phyloP scores from a whole-genome alignment of 2,797 vertebrate species.

The Dallia pectoralis region DNA sequence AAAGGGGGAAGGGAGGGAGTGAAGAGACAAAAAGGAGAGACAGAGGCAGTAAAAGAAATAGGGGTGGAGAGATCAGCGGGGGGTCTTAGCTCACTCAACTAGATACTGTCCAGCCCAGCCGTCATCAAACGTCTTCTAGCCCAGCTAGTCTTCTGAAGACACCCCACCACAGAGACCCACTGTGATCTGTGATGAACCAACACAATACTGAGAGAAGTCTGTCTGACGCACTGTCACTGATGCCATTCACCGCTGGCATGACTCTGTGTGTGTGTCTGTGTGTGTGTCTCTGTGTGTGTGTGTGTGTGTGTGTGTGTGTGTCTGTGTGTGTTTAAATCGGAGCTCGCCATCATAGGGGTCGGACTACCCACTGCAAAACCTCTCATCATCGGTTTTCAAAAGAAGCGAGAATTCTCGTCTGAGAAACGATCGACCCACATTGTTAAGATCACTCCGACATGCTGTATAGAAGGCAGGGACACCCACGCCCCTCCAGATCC shows the following conservation, averaged over 20 bases:
- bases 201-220: constrained; percentile 42
- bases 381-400: constrained; percentile 10
- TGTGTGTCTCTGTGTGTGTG: neutral
- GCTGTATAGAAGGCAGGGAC: constrained; percentile 11
- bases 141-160: constrained; percentile 37
- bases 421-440: constrained; percentile 22
- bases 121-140: constrained; percentile 14
- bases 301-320: neutral
- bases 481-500: neutral
- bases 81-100: neutral
- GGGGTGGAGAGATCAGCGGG: neutral
- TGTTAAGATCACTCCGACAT: constrained; percentile 53
- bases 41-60: neutral
- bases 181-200: constrained; percentile 51
- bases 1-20: neutral
- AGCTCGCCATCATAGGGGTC: neutral
- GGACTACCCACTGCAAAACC: neutral
- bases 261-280: neutral
- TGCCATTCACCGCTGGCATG: neutral
- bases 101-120: neutral
- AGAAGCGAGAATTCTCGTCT: neutral
- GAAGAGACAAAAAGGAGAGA: constrained; percentile 11
- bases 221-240: constrained; percentile 23
- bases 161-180: constrained; percentile 21
- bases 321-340: neutral